These are phyloP conservation scores for zebrafish (Danio rerio) DNA, from an alignment of 2,113 vertebrate genomes.

Conservation along the genomic window DNA sequence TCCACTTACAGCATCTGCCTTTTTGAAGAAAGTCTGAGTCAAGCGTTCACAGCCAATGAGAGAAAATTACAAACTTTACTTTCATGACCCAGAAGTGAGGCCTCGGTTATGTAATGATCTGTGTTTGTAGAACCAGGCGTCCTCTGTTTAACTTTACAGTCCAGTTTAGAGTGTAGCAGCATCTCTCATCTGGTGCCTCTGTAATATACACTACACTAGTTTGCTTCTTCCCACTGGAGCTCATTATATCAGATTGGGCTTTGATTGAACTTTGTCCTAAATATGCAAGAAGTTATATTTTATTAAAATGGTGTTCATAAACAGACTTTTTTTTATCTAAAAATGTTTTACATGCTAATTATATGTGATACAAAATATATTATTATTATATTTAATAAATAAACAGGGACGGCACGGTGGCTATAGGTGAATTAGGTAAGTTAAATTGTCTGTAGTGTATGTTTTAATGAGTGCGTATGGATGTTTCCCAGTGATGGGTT, in stretches of 20 bases:
- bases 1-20: not conserved
- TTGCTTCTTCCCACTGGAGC: not conserved
- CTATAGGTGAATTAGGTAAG: no score
- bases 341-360: no score
- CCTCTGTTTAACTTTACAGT: not conserved
- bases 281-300: not conserved
- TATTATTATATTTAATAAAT: no score
- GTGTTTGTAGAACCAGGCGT: not conserved
- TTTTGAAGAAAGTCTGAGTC: not conserved
- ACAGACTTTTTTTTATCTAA: no score
- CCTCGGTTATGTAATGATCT: not conserved
- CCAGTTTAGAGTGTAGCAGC: no score
- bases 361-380: no score
- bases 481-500: no score
- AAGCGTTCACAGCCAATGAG: not conserved
- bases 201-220: no score
- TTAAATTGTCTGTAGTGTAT: no score
- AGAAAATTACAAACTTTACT: not conserved
- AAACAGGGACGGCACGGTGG: no score
- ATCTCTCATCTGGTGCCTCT: no score
- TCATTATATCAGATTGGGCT: not conserved
- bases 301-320: not conserved
- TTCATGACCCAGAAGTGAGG: not conserved
- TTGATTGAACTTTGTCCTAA: not conserved
- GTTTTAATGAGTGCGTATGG: no score